Percentiles rank a stretch among this genome's conserved stretches.
Evolutionary conservation across 2,888 invertebrate genomes (phyloP).

Genomic region (Stramonita haemastoma): DNA sequence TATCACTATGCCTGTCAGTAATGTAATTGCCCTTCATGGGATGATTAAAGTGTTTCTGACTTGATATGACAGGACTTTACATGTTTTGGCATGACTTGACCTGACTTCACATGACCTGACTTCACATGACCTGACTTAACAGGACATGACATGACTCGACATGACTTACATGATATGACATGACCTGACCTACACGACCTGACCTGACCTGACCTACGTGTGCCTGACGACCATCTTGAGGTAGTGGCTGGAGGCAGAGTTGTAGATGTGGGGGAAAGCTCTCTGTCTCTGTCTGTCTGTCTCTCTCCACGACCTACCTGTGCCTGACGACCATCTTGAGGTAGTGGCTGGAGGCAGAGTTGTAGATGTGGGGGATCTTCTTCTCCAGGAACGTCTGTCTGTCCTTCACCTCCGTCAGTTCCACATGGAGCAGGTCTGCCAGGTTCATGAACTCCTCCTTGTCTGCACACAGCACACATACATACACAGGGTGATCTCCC

Average conservation of each 20-base stretch:
- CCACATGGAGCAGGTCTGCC: conserved; percentile 78
- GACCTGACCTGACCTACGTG: conserved; percentile 74
- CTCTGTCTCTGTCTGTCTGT: conserved; percentile 70
- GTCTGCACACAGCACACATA: conserved; percentile 56
- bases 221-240: conserved; percentile 71
- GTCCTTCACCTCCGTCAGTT: conserved; percentile 77
- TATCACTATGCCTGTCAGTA: no score
- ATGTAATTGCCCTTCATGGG: no score
- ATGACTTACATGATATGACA: no score
- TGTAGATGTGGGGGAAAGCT: conserved; percentile 73
- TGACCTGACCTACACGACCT: no score
- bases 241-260: conserved; percentile 66
- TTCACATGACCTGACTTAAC: no score
- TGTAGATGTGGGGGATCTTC: conserved; percentile 70
- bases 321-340: conserved; percentile 71
- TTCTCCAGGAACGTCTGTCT: conserved; percentile 72
- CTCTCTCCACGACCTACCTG: conserved; percentile 67
- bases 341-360: conserved; percentile 66
- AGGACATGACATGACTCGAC: no score
- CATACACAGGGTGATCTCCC: no score
- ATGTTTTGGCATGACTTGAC: no score
- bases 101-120: no score
- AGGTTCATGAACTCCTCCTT: conserved; percentile 76
- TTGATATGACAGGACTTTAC: no score
- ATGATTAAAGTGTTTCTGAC: no score